Base-by-base conservation (phyloP, 1,140 invertebrate species). In the Zaprionus gabonicus region DNA sequence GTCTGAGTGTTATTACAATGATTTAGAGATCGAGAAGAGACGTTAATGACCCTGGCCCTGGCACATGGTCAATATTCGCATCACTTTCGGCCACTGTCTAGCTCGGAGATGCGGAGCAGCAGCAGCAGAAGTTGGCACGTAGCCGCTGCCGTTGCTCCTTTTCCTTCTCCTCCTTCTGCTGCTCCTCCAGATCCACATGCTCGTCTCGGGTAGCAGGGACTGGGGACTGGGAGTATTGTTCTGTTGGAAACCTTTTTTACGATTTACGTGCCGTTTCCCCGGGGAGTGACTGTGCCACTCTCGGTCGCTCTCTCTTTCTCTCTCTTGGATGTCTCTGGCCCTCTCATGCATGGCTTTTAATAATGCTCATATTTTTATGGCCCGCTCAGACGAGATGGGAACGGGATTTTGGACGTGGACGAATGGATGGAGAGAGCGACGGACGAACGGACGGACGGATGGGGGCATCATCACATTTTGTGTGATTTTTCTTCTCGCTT, bases 341-440 rank as follows among this genome's bases (percentile, higher is more conserved):
- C 13, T 25, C 51, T 51, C 80, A 82, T 76, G 70, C 65, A 66
- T 78, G 76, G 78, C 84, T 88, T 87, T 87, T 87, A 88, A 87
- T 87, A 87, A 81, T 88, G 87, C 84, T 87, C 84, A 87, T 87
- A 87, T 87, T 87, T 87, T 87, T 88, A 87, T 87, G 84, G 68
- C 71, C 56, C 71, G 71, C 67, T 74, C 74, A 59, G 73, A 68
- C 71, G 68, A 60, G 20, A 13, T 13, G 46, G 60, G 56, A 58
- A 53, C 70, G 69, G 51, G 27, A 41, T 25, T 25, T 23, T 17
- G 41, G 36, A 70, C 38, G 63, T 49, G 64, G 59, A 60, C 27
- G 36, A 38, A 38, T 17, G n/a, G 59, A 63, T 4, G 41, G 13
- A 13, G 60, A 31, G 41, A 31, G 27, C 7, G n/a, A 58, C 28